Percentiles rank a stretch among this genome's conserved stretches.
Conservation (phyloP, 2,113 vertebrate genomes). For the Phalacrocorax pelagicus region DNA sequence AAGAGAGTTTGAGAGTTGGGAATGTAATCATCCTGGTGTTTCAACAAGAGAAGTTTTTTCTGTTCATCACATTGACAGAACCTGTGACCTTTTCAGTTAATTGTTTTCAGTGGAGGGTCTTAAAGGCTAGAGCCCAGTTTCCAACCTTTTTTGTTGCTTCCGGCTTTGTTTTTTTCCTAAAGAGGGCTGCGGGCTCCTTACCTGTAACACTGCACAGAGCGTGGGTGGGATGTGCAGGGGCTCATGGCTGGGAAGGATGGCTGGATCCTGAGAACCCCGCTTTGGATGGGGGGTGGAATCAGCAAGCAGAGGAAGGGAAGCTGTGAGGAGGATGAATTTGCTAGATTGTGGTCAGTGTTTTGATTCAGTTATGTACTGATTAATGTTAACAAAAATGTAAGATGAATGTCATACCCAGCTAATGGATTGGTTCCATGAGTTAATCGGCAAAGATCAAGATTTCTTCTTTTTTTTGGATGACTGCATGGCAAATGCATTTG, state of each 20-base stretch:
- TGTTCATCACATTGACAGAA: neutral
- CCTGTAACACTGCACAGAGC: fast-evolving
- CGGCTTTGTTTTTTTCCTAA: neutral
- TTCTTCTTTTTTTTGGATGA: neutral
- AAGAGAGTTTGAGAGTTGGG: neutral
- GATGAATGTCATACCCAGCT: neutral
- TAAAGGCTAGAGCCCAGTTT: neutral
- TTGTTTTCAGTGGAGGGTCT: neutral
- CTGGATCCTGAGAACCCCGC: neutral
- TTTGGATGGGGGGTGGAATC: neutral
- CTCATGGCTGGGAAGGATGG: neutral
- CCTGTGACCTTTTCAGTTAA: neutral
- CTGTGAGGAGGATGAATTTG: neutral
- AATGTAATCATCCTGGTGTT: neutral
- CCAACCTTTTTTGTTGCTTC: neutral
- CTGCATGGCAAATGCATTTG: neutral
- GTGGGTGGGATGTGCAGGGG: neutral
- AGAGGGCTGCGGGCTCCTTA: neutral
- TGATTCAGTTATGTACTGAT: neutral
- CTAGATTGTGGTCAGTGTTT: neutral
- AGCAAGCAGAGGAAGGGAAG: neutral
- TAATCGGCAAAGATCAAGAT: neutral
- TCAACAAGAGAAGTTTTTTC: neutral
- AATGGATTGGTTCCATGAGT: neutral
- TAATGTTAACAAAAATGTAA: neutral